A percentile compares a stretch with the other conserved stretches of the same genome.
These are phyloP conservation scores for Scaptomyza flava DNA, from an alignment of 2,888 invertebrate species.

Conservation along the genomic window DNA sequence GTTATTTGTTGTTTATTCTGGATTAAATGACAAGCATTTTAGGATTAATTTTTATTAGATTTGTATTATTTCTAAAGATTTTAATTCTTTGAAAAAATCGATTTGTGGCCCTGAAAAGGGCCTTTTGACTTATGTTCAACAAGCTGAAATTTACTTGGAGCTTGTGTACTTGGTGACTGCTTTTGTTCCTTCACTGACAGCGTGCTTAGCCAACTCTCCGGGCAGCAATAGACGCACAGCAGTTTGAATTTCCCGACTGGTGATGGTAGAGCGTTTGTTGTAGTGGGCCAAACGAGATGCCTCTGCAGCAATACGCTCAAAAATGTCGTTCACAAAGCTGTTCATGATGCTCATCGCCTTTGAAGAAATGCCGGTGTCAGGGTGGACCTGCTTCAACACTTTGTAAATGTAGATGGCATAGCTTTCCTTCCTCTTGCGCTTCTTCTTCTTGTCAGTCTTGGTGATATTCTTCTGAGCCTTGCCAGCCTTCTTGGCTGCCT, in stretches of 20 bases:
- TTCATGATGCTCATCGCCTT: conserved; percentile 91
- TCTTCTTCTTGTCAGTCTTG: conserved; percentile 86
- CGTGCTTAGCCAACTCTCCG: conserved; percentile 59
- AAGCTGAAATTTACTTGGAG: conserved; percentile 47
- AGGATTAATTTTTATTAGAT: too few species aligned
- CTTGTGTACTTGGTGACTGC: conserved; percentile 61
- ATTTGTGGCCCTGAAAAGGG: conserved; percentile 51
- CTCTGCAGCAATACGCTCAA: conserved; percentile 89
- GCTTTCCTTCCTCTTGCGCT: conserved; percentile 60
- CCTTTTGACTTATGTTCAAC: conserved; percentile 17
- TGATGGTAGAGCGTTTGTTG: conserved; percentile 58
- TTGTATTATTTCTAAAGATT: background rate
- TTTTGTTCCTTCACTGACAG: conserved; percentile 56
- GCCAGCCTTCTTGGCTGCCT: conserved; percentile 85
- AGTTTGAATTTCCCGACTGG: conserved; percentile 59
- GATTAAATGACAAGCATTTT: too few species aligned
- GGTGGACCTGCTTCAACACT: conserved; percentile 86
- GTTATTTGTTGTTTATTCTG: too few species aligned
- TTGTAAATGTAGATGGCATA: conserved; percentile 85
- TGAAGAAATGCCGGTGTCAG: conserved; percentile 88
- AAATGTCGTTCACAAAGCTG: conserved; percentile 90
- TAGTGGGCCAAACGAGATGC: conserved; percentile 87
- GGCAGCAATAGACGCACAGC: conserved; percentile 57
- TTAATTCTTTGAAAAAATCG: conserved; percentile 19
- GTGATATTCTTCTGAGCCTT: conserved; percentile 86